Base-by-base conservation (phyloP, 2,113 vertebrate genomes). In the Athene cunicularia region DNA sequence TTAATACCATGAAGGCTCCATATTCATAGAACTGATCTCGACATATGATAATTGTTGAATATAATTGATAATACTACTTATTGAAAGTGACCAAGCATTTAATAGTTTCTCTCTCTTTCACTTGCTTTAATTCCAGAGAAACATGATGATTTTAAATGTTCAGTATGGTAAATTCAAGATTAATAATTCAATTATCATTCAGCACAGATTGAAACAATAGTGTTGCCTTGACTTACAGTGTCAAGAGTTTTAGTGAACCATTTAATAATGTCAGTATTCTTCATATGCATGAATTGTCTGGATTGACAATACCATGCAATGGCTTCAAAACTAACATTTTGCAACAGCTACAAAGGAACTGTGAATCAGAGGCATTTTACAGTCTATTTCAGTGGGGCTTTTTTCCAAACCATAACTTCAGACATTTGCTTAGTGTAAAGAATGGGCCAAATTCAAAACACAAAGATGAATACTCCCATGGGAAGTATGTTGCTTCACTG, bases 131-230 rank as follows among this genome's bases (percentile, higher is more conserved):
- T 74, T 96, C 37, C 81, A 89, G 49, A 80, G 94, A 97, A 98
- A 96, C 84, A 96, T 32, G 86, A 72, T 90, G 37, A 96, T 94
- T 97, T 76, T 74, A 96, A 97, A 88, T 94, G 83, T 84, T 92
- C 95, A 59, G 32, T 86, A 86, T 93, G 66, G 82, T 97, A 94
- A 84, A 30, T 93, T 97, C 90, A 97, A 93, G 88, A 95, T 96
- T 97, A 96, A 97, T 96, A 97, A 97, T 95, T 98, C 92, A 97
- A 93, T 97, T 97, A 97, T 95, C 95, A 97, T 97, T 97, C 97
- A 97, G 93, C 87, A 94, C 88, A 95, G 85, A 95, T 79, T 91
- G 95, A 98, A 97, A 97, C 92, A 97, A 96, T 89, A 59, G 86
- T 49, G 66, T 88, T 95, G 83, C 90, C 71, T 93, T 27, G 49